These are phyloP conservation scores for Tokudaia muenninki DNA, from an alignment of 2,797 vertebrate species.

Conservation along the genomic window DNA sequence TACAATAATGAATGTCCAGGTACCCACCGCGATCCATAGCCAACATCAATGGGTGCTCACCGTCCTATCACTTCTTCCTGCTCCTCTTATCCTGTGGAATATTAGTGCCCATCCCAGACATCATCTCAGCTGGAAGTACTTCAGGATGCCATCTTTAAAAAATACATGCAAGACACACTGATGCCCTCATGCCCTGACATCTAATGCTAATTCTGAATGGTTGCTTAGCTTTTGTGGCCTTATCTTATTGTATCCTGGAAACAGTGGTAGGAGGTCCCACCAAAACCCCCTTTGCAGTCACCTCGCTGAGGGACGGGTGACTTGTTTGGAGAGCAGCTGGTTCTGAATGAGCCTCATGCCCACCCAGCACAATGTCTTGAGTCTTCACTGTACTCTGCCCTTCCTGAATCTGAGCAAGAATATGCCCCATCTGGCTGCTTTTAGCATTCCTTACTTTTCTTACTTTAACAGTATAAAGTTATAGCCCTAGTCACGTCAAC, in stretches of 20 bases:
- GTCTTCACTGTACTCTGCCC: neutral
- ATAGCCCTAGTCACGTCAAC: neutral
- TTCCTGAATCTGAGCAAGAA: neutral
- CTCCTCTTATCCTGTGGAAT: neutral
- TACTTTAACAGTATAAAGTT: neutral
- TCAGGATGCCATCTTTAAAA: neutral
- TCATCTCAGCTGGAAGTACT: neutral
- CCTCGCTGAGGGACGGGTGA: neutral
- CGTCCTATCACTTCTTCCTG: accelerated
- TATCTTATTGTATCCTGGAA: no score
- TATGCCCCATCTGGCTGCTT: neutral
- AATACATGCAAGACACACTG: neutral
- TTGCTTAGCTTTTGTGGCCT: neutral
- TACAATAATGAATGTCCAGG: neutral
- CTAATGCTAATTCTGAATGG: neutral
- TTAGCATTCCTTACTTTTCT: neutral
- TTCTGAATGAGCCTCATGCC: neutral
- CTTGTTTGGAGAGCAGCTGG: neutral
- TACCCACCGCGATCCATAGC: accelerated
- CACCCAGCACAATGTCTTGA: neutral
- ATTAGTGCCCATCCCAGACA: neutral
- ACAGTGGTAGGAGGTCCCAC: accelerated
- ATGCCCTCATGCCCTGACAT: no score
- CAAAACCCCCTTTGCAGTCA: neutral
- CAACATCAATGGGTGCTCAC: accelerated